These are phyloP conservation scores for Polyommatus iphigenia DNA, from an alignment of 2,888 invertebrate genomes.

Conservation along the genomic window DNA sequence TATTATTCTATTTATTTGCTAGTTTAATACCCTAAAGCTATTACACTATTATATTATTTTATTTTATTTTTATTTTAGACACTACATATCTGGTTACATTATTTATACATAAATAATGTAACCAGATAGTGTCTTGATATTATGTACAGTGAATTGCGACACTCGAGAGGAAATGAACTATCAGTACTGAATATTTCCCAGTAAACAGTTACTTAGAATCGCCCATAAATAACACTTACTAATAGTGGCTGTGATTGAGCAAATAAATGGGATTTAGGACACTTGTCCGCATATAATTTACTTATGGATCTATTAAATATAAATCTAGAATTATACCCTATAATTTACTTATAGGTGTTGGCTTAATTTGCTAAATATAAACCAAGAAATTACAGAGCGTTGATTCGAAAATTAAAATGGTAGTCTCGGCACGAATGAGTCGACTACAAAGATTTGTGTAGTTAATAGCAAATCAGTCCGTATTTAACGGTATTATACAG, in stretches of 20 bases:
- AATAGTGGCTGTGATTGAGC: conserved; percentile 13
- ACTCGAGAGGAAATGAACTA: conserved; percentile 21
- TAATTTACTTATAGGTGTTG: neutral
- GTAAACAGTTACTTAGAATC: conserved; percentile 19
- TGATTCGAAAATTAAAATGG: neutral
- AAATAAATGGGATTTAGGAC: conserved; percentile 19
- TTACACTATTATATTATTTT: neutral
- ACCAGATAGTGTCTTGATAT: neutral
- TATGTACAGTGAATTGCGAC: conserved; percentile 3
- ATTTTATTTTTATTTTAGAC: no score
- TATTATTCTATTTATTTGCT: neutral
- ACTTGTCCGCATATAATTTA: neutral
- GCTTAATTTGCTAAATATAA: neutral
- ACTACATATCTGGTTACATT: no score
- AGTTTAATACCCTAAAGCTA: neutral
- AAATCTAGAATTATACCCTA: neutral
- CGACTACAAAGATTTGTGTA: no score
- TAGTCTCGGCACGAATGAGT: no score
- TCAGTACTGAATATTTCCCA: conserved; percentile 20
- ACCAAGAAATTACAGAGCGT: neutral
- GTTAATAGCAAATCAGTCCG: no score
- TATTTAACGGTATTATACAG: neutral
- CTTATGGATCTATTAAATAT: neutral
- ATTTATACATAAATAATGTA: neutral
- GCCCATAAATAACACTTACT: conserved; percentile 16